Base-by-base conservation (phyloP, 1,140 invertebrate species). In the Formica exsecta region DNA sequence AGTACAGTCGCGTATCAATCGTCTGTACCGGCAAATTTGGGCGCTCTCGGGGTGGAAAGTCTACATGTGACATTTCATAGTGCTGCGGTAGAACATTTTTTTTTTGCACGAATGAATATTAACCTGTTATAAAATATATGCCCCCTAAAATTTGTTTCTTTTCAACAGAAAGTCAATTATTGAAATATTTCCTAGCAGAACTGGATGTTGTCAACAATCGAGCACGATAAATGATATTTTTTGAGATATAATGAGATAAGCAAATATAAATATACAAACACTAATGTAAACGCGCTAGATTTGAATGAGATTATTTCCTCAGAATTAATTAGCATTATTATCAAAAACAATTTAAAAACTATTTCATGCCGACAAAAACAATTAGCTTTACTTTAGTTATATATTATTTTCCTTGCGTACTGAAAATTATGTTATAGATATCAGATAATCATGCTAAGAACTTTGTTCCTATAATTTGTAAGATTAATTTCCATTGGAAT, bases 1-100 rank as follows among this genome's bases (percentile, higher is more conserved):
- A 25, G 48, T 36, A 83, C 68, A 51, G n/a, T 48, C 77, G 65
- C 61, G 77, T 79, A 62, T 59, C 61, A 74, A 57, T 87, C 85
- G 77, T 84, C 54, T 64, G 73, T 70, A 32, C 16, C 41, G 41
- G 8, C 51, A 48, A 32, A 70, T 48, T 29, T 5, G 29, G 36
- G 76, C 54, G 54, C n/a, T 70, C 13, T 83, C 19, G 7, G 13
- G 29, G n/a, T 38, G 3, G n/a, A n/a, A 61, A 29, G 22, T 62
- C 8, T 44, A 48, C 22, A 44, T 19, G 11, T 54, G n/a, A 64
- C 19, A 62, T 61, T 61, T 1, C 19, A 54, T 41, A 48, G 19
- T 59, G 38, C 29, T 57, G 29, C 4, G 41, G 19, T 22, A 70
- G n/a, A 11, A 59, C 8, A 16, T 5, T 57, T 19, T 32, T 32